phyloP scores from a whole-genome alignment of 1,140 invertebrate genomes.

The Anastrepha ludens region DNA sequence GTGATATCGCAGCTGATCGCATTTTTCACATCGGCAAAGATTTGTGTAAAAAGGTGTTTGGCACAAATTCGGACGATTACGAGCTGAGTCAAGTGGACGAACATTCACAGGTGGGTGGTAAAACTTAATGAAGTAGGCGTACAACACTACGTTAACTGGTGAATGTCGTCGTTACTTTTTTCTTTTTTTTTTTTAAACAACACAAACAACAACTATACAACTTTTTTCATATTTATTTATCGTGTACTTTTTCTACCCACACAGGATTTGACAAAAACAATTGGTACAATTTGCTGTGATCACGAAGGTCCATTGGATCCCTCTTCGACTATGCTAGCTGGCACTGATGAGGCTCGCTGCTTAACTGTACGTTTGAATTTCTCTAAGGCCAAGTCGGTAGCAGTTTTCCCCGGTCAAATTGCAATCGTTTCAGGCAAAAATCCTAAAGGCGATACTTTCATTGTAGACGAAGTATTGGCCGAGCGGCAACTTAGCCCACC shows the following conservation, averaged over 20 bases:
- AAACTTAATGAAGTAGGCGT: not conserved
- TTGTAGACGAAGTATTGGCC: slow-evolving; percentile 80
- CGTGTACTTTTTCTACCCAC: not conserved
- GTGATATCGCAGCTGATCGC: slow-evolving; percentile 58
- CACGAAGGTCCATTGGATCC: slow-evolving; percentile 82
- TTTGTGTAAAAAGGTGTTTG: slow-evolving; percentile 58
- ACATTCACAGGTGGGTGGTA: slow-evolving; percentile 57
- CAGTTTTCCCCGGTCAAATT: slow-evolving; percentile 90
- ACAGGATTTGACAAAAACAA: slow-evolving; percentile 53
- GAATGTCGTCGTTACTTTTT: not conserved
- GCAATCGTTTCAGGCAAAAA: slow-evolving; percentile 84
- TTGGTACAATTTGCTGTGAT: slow-evolving; percentile 85
- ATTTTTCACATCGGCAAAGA: slow-evolving; percentile 58
- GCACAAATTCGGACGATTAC: slow-evolving; percentile 55
- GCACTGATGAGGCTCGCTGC: slow-evolving; percentile 76
- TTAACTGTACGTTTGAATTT: slow-evolving; percentile 78
- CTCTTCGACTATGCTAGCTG: slow-evolving; percentile 82
- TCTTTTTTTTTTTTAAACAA: slow-evolving; percentile 20
- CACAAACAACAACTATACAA: not conserved
- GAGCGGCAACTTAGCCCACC: slow-evolving; percentile 71
- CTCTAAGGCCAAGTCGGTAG: slow-evolving; percentile 80
- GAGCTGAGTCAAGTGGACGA: slow-evolving; percentile 57
- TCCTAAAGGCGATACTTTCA: slow-evolving; percentile 80
- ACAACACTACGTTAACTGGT: not conserved
- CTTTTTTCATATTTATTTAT: not conserved